phyloP scores from a whole-genome alignment of 2,113 vertebrate species.

The Dipodomys merriami region DNA sequence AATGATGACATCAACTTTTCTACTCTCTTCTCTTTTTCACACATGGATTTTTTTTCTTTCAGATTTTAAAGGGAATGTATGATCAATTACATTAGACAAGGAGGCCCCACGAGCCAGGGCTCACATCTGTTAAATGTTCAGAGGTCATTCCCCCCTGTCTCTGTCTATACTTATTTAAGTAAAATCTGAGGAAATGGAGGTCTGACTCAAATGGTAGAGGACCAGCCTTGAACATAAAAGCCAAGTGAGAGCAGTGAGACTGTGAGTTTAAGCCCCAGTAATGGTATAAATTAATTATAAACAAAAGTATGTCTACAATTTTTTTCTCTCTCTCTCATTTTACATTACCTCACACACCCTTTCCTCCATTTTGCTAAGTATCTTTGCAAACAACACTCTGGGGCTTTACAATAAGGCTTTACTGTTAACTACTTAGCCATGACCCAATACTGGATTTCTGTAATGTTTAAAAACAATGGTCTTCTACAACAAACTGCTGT shows the following conservation, averaged over 20 bases:
- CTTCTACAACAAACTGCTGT: neutral
- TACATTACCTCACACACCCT: neutral
- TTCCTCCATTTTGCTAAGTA: neutral
- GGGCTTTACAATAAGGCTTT: neutral
- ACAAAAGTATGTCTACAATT: neutral
- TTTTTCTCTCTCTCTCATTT: neutral
- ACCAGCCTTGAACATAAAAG: no score
- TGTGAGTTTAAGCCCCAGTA: no score
- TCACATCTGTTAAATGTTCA: neutral
- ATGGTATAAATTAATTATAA: no score
- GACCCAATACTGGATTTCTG: neutral
- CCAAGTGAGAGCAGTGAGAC: no score
- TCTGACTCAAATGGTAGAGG: no score
- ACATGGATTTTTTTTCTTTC: neutral
- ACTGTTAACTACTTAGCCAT: neutral
- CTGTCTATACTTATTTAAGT: slow-evolving; percentile 25
- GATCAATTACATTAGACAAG: neutral
- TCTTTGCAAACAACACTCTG: neutral
- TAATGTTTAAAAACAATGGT: neutral
- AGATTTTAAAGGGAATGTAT: slow-evolving; percentile 17
- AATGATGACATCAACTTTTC: neutral
- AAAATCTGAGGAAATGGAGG: slow-evolving; percentile 5
- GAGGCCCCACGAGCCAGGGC: neutral
- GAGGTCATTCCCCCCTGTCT: neutral
- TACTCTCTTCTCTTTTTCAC: slow-evolving; percentile 47